These are phyloP conservation scores for Apogon hyalosoma DNA, from an alignment of 2,797 vertebrate genomes.

Conservation along the genomic window DNA sequence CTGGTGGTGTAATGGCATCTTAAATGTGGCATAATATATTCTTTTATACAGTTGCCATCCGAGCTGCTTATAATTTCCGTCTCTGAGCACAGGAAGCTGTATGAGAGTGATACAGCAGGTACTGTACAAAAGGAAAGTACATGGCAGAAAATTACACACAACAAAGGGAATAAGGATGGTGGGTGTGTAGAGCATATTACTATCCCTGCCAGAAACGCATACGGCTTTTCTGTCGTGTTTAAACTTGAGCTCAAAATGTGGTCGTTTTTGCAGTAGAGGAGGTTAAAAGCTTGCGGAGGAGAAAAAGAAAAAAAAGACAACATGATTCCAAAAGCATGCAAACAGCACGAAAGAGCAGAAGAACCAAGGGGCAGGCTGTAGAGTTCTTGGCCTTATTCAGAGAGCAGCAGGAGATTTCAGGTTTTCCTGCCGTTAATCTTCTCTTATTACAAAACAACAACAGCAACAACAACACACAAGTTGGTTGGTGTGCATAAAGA, in stretches of 20 bases:
- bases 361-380: neutral
- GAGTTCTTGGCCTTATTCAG: neutral
- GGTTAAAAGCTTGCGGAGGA: constrained; percentile 17
- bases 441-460: neutral
- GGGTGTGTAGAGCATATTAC: constrained; percentile 1
- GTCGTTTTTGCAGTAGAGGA: constrained; percentile 3
- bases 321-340: neutral
- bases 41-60: neutral
- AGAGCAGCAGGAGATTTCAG: neutral
- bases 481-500: neutral
- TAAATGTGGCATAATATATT: neutral
- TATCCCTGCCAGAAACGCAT: constrained; percentile 5
- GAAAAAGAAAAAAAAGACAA: neutral
- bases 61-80: constrained; percentile 2
- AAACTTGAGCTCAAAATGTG: neutral
- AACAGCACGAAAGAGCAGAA: neutral
- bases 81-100: neutral
- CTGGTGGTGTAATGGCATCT: no score
- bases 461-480: neutral
- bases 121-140: constrained; percentile 1
- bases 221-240: neutral
- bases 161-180: constrained; percentile 10
- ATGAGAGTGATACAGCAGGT: constrained; percentile 5
- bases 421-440: neutral
- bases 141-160: constrained; percentile 25